A percentile compares a stretch with the other conserved stretches of the same genome.
phyloP scores from a whole-genome alignment of 2,113 vertebrate species.

The Marcusenius ussheri region DNA sequence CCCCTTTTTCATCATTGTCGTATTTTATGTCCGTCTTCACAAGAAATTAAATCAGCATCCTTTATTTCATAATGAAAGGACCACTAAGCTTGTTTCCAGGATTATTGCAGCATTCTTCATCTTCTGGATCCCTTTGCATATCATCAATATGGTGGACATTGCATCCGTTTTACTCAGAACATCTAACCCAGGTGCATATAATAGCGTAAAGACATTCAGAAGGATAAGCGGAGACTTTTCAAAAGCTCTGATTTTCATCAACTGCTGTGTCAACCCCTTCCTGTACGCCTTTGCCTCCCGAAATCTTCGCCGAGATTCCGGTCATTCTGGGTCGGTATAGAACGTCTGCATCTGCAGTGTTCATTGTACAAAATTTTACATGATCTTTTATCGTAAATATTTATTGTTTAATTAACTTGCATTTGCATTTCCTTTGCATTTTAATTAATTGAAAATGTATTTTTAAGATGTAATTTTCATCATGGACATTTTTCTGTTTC shows the following conservation, averaged over 20 bases:
- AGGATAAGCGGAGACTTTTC: conserved; percentile 32
- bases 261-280: conserved; percentile 59
- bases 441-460: background rate
- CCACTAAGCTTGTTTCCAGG: conserved; percentile 38
- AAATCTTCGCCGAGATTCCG: background rate
- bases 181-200: conserved; percentile 15
- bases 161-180: conserved; percentile 24
- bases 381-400: background rate
- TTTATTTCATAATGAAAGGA: conserved; percentile 34
- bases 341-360: background rate
- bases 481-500: background rate
- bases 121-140: conserved; percentile 55
- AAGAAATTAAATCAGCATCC: conserved; percentile 44
- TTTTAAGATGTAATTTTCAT: background rate
- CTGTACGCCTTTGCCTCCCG: conserved; percentile 57
- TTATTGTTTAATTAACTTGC: background rate
- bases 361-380: background rate
- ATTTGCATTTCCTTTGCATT: background rate
- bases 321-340: background rate
- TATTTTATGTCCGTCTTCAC: conserved; percentile 45
- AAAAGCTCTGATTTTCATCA: conserved; percentile 50
- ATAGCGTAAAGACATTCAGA: conserved; percentile 25
- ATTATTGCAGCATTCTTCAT: conserved; percentile 49
- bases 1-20: conserved; percentile 51
- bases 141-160: conserved; percentile 48